Conservation (phyloP, 2,113 vertebrate species). For the Alligator mississippiensis region DNA sequence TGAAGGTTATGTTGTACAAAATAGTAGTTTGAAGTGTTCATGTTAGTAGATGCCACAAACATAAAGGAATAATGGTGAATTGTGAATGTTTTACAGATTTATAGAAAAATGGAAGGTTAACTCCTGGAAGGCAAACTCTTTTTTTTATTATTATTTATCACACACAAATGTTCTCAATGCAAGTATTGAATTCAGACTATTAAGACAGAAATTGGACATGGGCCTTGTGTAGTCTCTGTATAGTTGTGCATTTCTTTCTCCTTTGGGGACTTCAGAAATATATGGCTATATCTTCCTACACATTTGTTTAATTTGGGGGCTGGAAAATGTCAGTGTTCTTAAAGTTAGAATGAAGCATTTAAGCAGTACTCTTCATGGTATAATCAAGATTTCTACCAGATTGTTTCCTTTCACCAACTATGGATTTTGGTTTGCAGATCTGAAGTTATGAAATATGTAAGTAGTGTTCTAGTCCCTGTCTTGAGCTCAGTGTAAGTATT, state of each 20-base stretch:
- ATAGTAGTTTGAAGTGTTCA: background rate
- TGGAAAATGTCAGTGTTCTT: background rate
- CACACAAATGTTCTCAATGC: background rate
- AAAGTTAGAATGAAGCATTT: background rate
- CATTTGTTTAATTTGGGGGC: background rate
- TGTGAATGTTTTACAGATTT: background rate
- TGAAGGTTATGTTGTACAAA: background rate
- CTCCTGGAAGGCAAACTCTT: background rate
- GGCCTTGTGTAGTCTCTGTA: background rate
- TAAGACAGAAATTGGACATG: background rate
- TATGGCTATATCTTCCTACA: background rate
- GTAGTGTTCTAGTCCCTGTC: background rate
- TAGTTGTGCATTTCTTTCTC: background rate
- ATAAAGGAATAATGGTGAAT: background rate
- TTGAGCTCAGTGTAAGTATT: background rate
- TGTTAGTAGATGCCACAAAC: too few relatives aligned
- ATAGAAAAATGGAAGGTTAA: background rate
- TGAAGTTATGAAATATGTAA: background rate
- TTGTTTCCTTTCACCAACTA: background rate
- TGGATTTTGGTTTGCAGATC: background rate
- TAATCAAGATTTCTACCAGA: background rate
- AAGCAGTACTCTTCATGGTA: background rate
- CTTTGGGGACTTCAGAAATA: background rate
- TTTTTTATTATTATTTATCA: background rate
- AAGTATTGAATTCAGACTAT: background rate